These are phyloP conservation scores for Collichthys lucidus DNA, from an alignment of 2,113 vertebrate species.

Conservation along the genomic window DNA sequence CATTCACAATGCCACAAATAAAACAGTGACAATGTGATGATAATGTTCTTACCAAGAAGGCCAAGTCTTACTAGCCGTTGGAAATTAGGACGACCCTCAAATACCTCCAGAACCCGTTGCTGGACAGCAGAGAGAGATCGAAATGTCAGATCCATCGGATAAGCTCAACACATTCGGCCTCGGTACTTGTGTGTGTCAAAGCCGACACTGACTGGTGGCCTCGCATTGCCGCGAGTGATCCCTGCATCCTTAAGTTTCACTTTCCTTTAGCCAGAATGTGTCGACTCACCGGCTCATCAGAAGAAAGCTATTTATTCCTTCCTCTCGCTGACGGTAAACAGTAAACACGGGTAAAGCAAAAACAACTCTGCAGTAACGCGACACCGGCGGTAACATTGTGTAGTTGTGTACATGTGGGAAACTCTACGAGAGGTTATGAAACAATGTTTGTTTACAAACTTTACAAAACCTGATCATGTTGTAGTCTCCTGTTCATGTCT, in stretches of 20 bases:
- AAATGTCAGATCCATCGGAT: neutral
- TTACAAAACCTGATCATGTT: too few relatives aligned
- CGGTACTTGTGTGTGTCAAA: neutral
- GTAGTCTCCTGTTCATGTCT: too few relatives aligned
- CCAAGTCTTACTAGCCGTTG: slow-evolving; percentile 49
- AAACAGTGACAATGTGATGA: neutral
- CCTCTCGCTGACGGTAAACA: neutral
- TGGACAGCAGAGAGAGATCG: slow-evolving; percentile 25
- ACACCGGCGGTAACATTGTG: too few relatives aligned
- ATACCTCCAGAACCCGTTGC: slow-evolving; percentile 55
- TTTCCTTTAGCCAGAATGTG: slow-evolving; percentile 26
- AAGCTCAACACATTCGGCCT: neutral
- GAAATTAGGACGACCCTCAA: slow-evolving; percentile 19
- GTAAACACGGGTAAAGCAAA: too few relatives aligned
- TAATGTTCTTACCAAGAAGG: slow-evolving; percentile 59
- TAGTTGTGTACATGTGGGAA: neutral
- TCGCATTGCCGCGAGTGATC: neutral
- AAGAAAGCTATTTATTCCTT: neutral
- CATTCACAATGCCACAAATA: neutral
- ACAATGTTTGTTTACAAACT: neutral
- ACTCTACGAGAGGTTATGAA: neutral
- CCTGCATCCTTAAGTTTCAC: slow-evolving; percentile 35
- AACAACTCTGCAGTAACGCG: neutral
- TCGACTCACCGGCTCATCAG: neutral
- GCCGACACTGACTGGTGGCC: neutral